A percentile compares a stretch with the other conserved stretches of the same genome.
Evolutionary conservation across 2,113 vertebrate genomes (phyloP).

Genomic region (Menidia beryllina): DNA sequence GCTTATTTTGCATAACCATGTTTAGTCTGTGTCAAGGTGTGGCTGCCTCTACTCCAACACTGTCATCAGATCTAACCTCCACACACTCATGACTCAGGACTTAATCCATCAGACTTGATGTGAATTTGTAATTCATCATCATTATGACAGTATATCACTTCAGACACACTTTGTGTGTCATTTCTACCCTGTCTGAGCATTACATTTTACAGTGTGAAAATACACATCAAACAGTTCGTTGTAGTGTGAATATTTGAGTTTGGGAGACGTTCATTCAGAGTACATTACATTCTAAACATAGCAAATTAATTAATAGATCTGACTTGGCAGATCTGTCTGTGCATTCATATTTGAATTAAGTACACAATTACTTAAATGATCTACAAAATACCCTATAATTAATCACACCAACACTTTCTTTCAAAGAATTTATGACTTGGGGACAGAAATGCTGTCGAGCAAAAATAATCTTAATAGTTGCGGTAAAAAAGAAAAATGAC

Average conservation of each 20-base stretch:
- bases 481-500: slow-evolving; percentile 23
- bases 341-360: slow-evolving; percentile 52
- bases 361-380: slow-evolving; percentile 28
- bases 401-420: slow-evolving; percentile 1
- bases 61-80: slow-evolving; percentile 67
- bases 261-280: too few species aligned
- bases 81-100: slow-evolving; percentile 49
- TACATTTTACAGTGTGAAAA: not conserved
- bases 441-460: slow-evolving; percentile 8
- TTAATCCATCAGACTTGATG: slow-evolving; percentile 56
- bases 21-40: slow-evolving; percentile 24
- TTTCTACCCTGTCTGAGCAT: not conserved
- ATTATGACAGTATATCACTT: too few species aligned
- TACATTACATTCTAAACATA: not conserved
- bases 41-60: slow-evolving; percentile 64
- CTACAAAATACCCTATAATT: not conserved
- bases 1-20: slow-evolving; percentile 48
- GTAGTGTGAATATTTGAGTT: not conserved
- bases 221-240: not conserved
- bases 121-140: not conserved
- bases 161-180: not conserved
- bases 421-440: not conserved
- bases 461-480: slow-evolving; percentile 35
- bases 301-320: not conserved
- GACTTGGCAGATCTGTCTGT: slow-evolving; percentile 5